These are phyloP conservation scores for Mystacornis crossleyi DNA, from an alignment of 2,113 vertebrate species.

Conservation along the genomic window DNA sequence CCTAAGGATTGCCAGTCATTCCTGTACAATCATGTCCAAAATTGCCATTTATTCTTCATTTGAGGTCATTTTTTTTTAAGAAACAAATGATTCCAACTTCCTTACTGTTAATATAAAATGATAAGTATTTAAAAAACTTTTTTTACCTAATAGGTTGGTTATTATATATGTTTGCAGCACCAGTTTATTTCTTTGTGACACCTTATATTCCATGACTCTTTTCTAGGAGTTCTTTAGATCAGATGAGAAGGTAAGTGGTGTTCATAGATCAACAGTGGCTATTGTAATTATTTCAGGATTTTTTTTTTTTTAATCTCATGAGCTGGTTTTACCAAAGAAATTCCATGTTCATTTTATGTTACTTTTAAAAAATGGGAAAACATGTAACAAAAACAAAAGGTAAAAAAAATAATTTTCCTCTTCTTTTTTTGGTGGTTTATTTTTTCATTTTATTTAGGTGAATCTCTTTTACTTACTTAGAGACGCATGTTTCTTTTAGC, in stretches of 20 bases:
- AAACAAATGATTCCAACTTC: not conserved
- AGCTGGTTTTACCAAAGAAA: not conserved
- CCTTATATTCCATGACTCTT: not conserved
- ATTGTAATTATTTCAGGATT: not conserved
- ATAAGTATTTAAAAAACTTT: not conserved
- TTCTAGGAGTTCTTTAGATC: not conserved
- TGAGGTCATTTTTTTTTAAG: not conserved
- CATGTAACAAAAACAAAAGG: not conserved
- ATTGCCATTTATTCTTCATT: not conserved
- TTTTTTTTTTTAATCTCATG: not conserved
- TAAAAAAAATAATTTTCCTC: accelerated
- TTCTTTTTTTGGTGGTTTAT: not conserved
- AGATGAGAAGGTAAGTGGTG: not conserved
- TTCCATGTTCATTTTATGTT: not conserved
- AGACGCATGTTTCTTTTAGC: not conserved
- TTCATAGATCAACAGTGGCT: not conserved
- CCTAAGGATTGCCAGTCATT: not conserved
- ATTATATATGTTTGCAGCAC: not conserved
- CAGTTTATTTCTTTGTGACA: not conserved
- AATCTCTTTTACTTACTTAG: not conserved
- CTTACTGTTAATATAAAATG: not conserved
- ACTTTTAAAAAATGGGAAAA: not conserved
- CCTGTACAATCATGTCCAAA: not conserved
- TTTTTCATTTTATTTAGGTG: not conserved
- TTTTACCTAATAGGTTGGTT: not conserved